Percentiles rank a stretch among this genome's conserved stretches.
phyloP scores from a whole-genome alignment of 2,113 vertebrate genomes.

The Amphiprion percula region DNA sequence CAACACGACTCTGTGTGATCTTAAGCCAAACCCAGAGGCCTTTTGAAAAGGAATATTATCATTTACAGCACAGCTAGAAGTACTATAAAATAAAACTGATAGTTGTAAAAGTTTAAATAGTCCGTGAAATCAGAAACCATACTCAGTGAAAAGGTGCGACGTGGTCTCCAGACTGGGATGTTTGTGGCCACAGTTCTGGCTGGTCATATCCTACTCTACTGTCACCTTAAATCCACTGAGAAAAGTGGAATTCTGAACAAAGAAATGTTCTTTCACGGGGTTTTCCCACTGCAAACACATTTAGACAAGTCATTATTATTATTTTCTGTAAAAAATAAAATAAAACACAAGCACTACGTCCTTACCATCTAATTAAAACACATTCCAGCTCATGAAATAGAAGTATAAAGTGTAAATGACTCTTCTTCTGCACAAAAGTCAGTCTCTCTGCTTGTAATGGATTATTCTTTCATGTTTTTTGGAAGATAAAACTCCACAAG shows the following conservation, averaged over 20 bases:
- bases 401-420: conserved; percentile 3
- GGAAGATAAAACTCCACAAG: conserved; percentile 14
- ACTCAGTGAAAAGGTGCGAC: conserved; percentile 20
- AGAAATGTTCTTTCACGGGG: neutral
- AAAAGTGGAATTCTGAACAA: neutral
- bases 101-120: conserved; percentile 48
- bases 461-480: conserved; percentile 18
- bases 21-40: conserved; percentile 14
- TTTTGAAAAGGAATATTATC: conserved; percentile 22
- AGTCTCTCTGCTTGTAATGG: neutral
- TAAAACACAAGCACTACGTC: neutral
- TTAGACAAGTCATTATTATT: too few relatives aligned
- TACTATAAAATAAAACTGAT: conserved; percentile 41
- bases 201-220: conserved; percentile 8
- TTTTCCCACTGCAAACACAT: neutral
- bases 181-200: conserved; percentile 7
- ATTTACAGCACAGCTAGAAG: conserved; percentile 11
- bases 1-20: neutral
- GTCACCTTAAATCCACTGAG: conserved; percentile 11
- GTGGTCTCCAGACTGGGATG: conserved; percentile 50
- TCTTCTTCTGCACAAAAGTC: neutral
- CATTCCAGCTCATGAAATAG: neutral
- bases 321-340: neutral
- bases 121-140: conserved; percentile 53
- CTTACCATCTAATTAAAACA: neutral